Evolutionary conservation across 2,888 invertebrate genomes (phyloP).

Genomic region (Rhyacophila evoluta): DNA sequence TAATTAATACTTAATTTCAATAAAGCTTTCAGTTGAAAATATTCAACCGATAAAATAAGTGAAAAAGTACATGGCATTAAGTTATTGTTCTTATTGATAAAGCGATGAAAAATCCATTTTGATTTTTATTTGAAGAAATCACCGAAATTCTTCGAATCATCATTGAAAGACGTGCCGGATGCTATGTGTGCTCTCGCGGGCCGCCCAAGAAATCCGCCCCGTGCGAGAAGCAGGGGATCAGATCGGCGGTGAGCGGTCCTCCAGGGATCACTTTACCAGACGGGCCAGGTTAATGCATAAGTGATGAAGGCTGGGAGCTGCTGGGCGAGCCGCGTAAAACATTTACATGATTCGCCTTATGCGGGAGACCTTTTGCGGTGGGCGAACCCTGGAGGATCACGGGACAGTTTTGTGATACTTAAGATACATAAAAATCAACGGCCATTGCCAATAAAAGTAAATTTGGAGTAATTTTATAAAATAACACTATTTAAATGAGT

Average conservation of each 20-base stretch:
- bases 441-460: no score
- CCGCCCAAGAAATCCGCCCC: slow-evolving; percentile 54
- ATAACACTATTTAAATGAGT: no score
- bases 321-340: slow-evolving; percentile 59
- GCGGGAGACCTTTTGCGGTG: slow-evolving; percentile 44
- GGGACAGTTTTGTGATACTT: background rate
- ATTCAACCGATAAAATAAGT: no score
- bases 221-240: slow-evolving; percentile 59
- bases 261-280: slow-evolving; percentile 68
- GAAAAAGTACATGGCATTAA: no score
- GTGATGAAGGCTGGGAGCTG: slow-evolving; percentile 62
- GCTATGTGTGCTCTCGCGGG: background rate
- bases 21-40: no score
- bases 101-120: no score
- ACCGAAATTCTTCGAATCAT: slow-evolving; percentile 6
- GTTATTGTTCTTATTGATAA: no score
- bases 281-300: slow-evolving; percentile 72
- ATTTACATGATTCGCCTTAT: slow-evolving; percentile 47
- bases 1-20: no score
- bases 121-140: background rate
- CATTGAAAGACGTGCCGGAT: slow-evolving; percentile 33
- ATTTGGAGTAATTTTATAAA: no score
- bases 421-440: background rate
- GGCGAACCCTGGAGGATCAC: background rate
- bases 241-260: slow-evolving; percentile 60